Evolutionary conservation across 2,888 invertebrate genomes (phyloP).

Genomic region (Drosophila algonquin): DNA sequence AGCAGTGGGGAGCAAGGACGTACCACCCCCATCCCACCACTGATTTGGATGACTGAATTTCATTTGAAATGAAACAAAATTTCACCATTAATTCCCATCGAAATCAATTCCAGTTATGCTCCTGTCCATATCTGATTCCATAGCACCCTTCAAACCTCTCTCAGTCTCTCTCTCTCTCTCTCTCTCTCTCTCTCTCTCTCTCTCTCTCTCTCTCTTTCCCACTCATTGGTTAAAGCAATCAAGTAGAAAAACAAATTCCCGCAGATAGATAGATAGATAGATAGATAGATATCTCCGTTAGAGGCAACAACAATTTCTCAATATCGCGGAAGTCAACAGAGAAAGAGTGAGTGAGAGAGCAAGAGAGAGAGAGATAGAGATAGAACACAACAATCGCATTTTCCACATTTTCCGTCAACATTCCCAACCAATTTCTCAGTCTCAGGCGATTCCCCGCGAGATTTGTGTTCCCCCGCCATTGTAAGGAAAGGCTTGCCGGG

Average conservation of each 20-base stretch:
- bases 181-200: slow-evolving; percentile 20
- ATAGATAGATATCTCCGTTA: slow-evolving; percentile 8
- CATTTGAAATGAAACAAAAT: neutral
- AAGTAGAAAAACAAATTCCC: slow-evolving; percentile 44
- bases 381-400: slow-evolving; percentile 69
- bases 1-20: no score
- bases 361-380: neutral
- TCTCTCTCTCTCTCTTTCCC: slow-evolving; percentile 4
- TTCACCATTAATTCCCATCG: neutral
- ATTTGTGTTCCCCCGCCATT: slow-evolving; percentile 70
- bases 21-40: no score
- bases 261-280: slow-evolving; percentile 25
- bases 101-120: neutral
- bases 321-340: slow-evolving; percentile 29
- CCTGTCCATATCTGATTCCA: no score
- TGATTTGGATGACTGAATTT: neutral
- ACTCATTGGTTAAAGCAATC: slow-evolving; percentile 66
- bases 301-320: slow-evolving; percentile 40
- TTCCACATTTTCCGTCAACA: slow-evolving; percentile 33
- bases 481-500: slow-evolving; percentile 6
- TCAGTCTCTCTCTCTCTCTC: slow-evolving; percentile 16
- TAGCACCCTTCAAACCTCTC: no score
- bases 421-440: slow-evolving; percentile 70
- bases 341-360: slow-evolving; percentile 19
- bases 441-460: slow-evolving; percentile 54